Evolutionary conservation across 2,797 vertebrate species (phyloP), one percentile per base, ranked within the genome.

Genomic region (Falco peregrinus): DNA sequence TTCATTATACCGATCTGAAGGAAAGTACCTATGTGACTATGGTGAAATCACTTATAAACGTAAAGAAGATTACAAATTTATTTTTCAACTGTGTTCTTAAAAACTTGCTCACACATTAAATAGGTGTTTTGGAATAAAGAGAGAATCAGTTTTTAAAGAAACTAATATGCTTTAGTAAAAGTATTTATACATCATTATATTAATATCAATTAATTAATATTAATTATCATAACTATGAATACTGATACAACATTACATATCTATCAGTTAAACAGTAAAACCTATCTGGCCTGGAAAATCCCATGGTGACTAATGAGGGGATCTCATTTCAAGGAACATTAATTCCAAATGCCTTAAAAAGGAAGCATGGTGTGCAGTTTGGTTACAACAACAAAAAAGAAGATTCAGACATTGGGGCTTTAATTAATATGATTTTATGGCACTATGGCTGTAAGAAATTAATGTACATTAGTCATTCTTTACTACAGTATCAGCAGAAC

Each of bases 401-500:
- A 60, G 35, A 60, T 48, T 45, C 31, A 56, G 57, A 87, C 73
- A 48, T 9, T 13, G 57, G 33, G 57, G 14, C 25, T 81, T 80
- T 60, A 48, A 69, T 85, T 31, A 59, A 15, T 45, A 63, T 6
- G 13, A 37, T 81, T 60, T 74, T 50, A 11, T 68, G 29, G 31
- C 43, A 37, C 50, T 41, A 3, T 13, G 54, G 33, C 21, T 39
- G 37, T 3, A 50, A 47, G 63, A 47, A 35, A 74, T 45, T 24
- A 26, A 12, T 0, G 47, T 39, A 20, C 15, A 35, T 47, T 16
- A 15, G 28, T 21, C 47, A 33, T 61, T 77, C 68, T 65, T 54
- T 37, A 0, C 39, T 33, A 1, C 0, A 7, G 37, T 33, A 70
- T 24, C 47, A 64, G 48, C 1, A 67, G 41, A 64, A 19, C 43